These are phyloP conservation scores for Phaedon cochleariae DNA, from an alignment of 2,888 invertebrate genomes.

Conservation along the genomic window DNA sequence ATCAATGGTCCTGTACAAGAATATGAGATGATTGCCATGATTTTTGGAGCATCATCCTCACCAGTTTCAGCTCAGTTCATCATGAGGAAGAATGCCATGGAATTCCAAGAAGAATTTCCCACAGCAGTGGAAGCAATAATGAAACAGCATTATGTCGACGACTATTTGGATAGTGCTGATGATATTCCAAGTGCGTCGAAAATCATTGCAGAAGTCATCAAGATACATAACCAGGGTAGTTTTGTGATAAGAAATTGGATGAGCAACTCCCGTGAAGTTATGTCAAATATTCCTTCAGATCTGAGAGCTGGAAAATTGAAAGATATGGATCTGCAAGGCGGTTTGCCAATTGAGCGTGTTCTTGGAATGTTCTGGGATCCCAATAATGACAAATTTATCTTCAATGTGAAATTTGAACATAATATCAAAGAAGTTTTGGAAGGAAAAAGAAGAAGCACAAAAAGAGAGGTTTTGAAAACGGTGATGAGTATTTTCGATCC, in stretches of 20 bases:
- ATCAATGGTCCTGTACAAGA: background rate
- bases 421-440: too few relatives aligned
- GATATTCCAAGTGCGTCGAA: background rate
- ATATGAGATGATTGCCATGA: constrained; percentile 7
- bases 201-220: background rate
- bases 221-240: background rate
- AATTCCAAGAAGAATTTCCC: background rate
- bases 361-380: too few relatives aligned
- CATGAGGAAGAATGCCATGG: background rate
- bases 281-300: background rate
- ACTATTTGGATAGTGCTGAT: background rate
- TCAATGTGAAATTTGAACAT: too few relatives aligned
- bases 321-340: too few relatives aligned
- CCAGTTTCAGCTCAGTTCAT: background rate
- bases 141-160: too few relatives aligned
- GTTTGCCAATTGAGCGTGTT: too few relatives aligned
- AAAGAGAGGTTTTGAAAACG: too few relatives aligned
- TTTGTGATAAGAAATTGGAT: background rate
- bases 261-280: background rate
- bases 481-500: too few relatives aligned
- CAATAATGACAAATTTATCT: too few relatives aligned
- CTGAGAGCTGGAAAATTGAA: background rate
- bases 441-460: too few relatives aligned
- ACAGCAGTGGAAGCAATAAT: background rate
- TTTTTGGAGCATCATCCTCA: background rate